phyloP scores from a whole-genome alignment of 2,797 vertebrate species.

The Melanogrammus aeglefinus region DNA sequence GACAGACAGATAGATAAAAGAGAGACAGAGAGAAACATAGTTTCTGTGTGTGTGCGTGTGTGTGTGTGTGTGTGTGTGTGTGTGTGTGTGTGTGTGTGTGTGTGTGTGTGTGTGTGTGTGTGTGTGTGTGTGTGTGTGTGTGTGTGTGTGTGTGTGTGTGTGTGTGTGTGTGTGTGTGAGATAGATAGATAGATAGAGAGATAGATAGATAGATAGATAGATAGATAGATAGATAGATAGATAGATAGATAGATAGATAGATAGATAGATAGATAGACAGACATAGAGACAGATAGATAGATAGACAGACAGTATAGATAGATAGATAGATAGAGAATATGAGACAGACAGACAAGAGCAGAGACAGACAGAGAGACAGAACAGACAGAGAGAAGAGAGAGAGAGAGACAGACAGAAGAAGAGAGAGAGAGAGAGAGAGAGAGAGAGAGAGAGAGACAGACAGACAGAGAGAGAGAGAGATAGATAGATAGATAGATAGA shows the following conservation, averaged over 20 bases:
- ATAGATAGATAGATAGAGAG: background rate
- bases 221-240: background rate
- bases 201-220: background rate
- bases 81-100: no score
- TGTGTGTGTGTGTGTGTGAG: no score
- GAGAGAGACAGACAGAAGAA: background rate
- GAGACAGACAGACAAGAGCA: background rate
- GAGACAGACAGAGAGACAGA: background rate
- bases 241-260: background rate
- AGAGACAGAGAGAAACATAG: background rate
- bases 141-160: no score
- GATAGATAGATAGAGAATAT: no score
- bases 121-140: no score
- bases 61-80: no score
- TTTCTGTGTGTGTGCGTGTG: background rate
- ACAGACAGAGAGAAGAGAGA: background rate
- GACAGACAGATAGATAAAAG: background rate
- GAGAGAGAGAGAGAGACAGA: background rate
- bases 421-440: background rate
- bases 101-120: no score
- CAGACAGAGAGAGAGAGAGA: background rate
- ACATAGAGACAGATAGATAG: background rate
- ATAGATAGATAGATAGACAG: background rate
- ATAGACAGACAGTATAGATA: background rate
- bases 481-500: background rate